phyloP scores from a whole-genome alignment of 2,888 invertebrate species.

The Microchrysa polita region DNA sequence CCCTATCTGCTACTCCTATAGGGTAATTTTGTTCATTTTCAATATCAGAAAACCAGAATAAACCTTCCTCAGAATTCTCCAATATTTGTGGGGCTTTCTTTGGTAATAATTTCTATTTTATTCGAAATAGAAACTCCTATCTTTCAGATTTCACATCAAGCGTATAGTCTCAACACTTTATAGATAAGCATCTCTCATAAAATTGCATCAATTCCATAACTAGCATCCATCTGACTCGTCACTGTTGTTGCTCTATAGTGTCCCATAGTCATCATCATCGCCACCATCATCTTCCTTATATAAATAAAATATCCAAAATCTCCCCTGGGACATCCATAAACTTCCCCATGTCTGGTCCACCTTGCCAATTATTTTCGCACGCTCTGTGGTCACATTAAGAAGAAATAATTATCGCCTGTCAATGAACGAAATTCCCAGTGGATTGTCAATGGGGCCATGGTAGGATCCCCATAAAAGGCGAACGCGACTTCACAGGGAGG shows the following conservation, averaged over 20 bases:
- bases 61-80: no score
- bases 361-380: constrained; percentile 44
- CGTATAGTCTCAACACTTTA: neutral
- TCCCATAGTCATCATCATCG: constrained; percentile 3
- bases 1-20: no score
- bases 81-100: no score
- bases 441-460: constrained; percentile 21
- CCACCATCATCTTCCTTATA: no score
- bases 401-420: constrained; percentile 46
- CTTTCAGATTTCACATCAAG: neutral
- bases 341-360: constrained; percentile 35
- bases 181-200: neutral
- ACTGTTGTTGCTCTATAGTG: neutral
- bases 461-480: constrained; percentile 34
- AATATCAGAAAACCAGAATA: no score
- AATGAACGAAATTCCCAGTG: constrained; percentile 37
- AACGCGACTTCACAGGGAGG: constrained; percentile 1
- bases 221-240: neutral
- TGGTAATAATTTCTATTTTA: no score
- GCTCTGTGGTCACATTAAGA: constrained; percentile 43
- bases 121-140: no score
- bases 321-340: constrained; percentile 37
- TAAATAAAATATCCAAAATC: constrained; percentile 5
- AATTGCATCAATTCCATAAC: neutral
- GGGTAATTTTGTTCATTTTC: no score